These are phyloP conservation scores for Ceratina japonica DNA, from an alignment of 1,140 invertebrate genomes.

Conservation along the genomic window DNA sequence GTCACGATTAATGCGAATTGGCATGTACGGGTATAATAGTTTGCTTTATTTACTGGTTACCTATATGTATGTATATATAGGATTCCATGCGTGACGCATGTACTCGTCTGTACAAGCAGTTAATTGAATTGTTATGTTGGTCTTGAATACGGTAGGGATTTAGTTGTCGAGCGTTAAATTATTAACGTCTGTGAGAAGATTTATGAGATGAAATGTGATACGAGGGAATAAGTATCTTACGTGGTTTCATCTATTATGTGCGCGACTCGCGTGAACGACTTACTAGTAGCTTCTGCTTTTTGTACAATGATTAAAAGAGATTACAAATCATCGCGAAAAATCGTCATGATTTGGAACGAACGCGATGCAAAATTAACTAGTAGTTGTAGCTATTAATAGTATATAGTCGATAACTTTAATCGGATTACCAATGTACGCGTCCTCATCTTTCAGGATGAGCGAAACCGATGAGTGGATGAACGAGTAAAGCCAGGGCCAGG, in stretches of 20 bases:
- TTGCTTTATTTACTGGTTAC: neutral
- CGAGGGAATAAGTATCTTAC: neutral
- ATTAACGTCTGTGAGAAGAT: neutral
- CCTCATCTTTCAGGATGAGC: conserved; percentile 65
- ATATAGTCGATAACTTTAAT: conserved; percentile 5
- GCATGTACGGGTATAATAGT: no score
- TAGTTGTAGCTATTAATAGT: no score
- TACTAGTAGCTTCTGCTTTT: no score
- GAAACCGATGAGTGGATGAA: conserved; percentile 57
- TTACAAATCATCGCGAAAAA: no score
- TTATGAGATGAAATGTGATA: neutral
- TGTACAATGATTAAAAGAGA: no score
- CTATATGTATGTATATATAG: neutral
- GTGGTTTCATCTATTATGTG: neutral
- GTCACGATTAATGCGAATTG: no score
- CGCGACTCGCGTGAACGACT: no score
- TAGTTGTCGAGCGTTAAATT: neutral
- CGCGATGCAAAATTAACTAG: no score
- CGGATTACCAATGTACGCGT: conserved; percentile 35
- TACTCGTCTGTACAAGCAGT: neutral
- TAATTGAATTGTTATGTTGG: neutral
- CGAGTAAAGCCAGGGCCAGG: conserved; percentile 41
- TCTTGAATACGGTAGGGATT: no score
- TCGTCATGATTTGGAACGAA: no score
- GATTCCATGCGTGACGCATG: no score